Conservation (phyloP, 1,140 invertebrate species). For the Zaprionus tsacasi region DNA sequence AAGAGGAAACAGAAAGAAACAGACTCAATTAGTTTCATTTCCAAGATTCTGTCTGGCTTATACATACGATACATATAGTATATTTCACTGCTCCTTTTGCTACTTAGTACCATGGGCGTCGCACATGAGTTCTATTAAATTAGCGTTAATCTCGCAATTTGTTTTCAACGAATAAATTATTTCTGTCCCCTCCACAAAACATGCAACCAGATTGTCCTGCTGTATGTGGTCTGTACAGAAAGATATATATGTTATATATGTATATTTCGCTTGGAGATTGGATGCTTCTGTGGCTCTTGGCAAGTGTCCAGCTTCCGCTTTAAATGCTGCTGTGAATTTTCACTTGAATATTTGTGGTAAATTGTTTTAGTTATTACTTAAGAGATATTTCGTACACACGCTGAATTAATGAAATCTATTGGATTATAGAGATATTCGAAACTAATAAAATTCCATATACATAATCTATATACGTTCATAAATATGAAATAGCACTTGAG, state of each 20-base stretch:
- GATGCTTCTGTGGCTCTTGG: constrained; percentile 29
- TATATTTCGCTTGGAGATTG: constrained; percentile 1
- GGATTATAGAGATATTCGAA: background rate
- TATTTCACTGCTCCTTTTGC: background rate
- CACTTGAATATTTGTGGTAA: background rate
- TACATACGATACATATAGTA: too few relatives aligned
- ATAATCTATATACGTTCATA: background rate
- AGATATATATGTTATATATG: background rate
- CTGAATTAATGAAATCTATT: background rate
- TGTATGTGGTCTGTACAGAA: constrained; percentile 1
- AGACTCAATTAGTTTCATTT: constrained; percentile 13
- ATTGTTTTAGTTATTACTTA: background rate
- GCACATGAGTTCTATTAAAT: constrained; percentile 38
- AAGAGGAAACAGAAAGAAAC: background rate
- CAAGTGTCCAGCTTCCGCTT: constrained; percentile 19
- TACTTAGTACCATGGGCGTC: constrained; percentile 7
- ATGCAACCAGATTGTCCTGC: background rate
- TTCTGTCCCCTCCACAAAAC: constrained; percentile 3
- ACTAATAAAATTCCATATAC: background rate
- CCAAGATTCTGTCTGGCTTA: background rate
- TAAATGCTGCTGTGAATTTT: constrained; percentile 17
- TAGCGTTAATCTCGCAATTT: constrained; percentile 46
- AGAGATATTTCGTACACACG: background rate
- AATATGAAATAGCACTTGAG: background rate
- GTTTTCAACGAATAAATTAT: constrained; percentile 46